Evolutionary conservation across 2,888 invertebrate genomes (phyloP).

Genomic region (Hetaerina titia): DNA sequence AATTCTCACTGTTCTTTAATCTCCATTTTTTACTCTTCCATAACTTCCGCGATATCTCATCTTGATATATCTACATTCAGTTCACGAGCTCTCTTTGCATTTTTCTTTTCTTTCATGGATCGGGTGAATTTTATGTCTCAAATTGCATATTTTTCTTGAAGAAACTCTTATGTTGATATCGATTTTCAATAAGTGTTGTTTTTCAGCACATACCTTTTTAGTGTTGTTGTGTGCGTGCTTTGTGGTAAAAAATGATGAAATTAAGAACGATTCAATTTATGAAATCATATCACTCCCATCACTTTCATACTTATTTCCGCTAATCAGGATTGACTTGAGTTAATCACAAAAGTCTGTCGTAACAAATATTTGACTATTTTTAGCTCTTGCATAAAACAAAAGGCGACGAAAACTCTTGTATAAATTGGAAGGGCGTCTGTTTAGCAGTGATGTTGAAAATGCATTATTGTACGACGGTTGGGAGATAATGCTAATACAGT

Average conservation of each 20-base stretch:
- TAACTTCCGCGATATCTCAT: background rate
- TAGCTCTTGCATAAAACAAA: too few species aligned
- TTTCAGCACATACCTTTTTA: background rate
- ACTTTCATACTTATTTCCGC: background rate
- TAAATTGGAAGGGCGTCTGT: too few species aligned
- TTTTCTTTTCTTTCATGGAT: background rate
- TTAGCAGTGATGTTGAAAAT: too few species aligned
- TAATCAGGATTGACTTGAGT: too few species aligned
- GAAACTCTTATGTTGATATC: background rate
- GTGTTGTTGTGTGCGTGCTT: background rate
- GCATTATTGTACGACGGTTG: too few species aligned
- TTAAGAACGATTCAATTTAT: background rate
- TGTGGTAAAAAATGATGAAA: background rate
- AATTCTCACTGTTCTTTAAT: background rate
- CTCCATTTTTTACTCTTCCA: background rate
- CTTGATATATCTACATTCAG: background rate
- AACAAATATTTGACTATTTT: too few species aligned
- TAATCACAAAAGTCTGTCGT: background rate
- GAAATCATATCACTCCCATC: background rate
- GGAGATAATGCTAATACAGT: too few species aligned
- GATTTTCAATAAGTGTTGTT: background rate
- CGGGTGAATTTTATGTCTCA: background rate
- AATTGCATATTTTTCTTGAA: background rate
- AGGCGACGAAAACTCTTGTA: too few species aligned
- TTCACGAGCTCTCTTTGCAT: background rate